A percentile compares a stretch with the other conserved stretches of the same genome.
Conservation (phyloP, 2,797 vertebrate species). For the Etheostoma perlongum region DNA sequence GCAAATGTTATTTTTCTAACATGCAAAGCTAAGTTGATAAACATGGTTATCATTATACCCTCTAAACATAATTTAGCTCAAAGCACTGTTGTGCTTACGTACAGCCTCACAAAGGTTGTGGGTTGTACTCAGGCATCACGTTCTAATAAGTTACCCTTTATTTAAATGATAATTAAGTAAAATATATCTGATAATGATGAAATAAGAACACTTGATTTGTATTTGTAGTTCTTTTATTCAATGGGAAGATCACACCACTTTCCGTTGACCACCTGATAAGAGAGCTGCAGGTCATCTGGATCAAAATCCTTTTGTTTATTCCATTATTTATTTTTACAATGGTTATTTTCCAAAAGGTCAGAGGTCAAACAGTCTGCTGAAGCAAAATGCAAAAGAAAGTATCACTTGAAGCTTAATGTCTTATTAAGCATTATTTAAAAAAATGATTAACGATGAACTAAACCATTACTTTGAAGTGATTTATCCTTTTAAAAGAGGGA, state of each 20-base stretch:
- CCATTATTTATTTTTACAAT: background rate
- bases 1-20: background rate
- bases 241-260: background rate
- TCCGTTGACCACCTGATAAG: background rate
- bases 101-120: background rate
- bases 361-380: background rate
- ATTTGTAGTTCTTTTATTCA: background rate
- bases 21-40: background rate
- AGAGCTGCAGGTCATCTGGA: background rate
- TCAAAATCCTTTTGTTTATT: background rate
- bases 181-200: too few species aligned
- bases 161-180: too few species aligned
- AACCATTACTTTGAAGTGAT: background rate
- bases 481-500: background rate
- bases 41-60: background rate
- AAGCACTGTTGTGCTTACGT: background rate
- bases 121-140: background rate
- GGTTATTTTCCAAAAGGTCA: constrained; percentile 1
- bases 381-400: constrained; percentile 1
- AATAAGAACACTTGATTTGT: background rate
- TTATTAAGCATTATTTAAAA: background rate
- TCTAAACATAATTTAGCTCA: constrained; percentile 1
- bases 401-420: background rate
- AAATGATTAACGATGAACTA: background rate
- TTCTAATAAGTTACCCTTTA: background rate